These are phyloP conservation scores for Lepisosteus osseus DNA, from an alignment of 2,113 vertebrate species.

Conservation along the genomic window DNA sequence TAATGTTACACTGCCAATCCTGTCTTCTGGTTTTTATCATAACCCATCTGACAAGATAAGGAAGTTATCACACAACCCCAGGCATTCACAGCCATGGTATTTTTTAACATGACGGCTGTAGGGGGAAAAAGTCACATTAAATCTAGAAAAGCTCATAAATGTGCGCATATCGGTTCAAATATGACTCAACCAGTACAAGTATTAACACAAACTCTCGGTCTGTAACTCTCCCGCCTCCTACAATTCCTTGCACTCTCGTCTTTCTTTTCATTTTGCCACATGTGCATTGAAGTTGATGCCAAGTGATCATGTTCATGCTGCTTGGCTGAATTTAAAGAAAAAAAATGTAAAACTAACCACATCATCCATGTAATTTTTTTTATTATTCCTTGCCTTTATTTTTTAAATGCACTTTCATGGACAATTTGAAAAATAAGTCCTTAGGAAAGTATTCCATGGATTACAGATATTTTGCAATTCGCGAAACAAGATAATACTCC, in stretches of 20 bases:
- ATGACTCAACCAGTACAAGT: not conserved
- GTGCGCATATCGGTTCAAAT: not conserved
- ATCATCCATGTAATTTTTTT: constrained; percentile 17
- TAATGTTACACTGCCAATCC: too few species aligned
- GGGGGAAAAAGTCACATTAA: not conserved
- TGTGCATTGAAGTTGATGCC: constrained; percentile 23
- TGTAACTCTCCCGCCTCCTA: constrained; percentile 16
- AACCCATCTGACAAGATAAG: not conserved
- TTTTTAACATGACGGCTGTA: not conserved
- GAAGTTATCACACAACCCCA: not conserved
- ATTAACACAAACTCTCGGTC: not conserved
- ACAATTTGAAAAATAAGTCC: constrained; percentile 24
- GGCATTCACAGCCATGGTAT: not conserved
- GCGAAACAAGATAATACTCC: too few species aligned
- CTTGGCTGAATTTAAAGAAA: constrained; percentile 35
- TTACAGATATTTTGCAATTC: not conserved
- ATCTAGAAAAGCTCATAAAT: constrained; percentile 10
- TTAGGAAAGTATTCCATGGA: constrained; percentile 21
- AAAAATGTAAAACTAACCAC: constrained; percentile 22
- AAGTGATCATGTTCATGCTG: constrained; percentile 33
- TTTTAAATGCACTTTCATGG: constrained; percentile 8
- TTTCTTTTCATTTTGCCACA: constrained; percentile 32
- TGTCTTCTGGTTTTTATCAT: too few species aligned
- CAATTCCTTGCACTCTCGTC: constrained; percentile 34
- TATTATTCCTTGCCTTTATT: not conserved